Evolutionary conservation across 2,113 vertebrate genomes (phyloP), one percentile per base, ranked within the genome.

Genomic region (Daboia siamensis): DNA sequence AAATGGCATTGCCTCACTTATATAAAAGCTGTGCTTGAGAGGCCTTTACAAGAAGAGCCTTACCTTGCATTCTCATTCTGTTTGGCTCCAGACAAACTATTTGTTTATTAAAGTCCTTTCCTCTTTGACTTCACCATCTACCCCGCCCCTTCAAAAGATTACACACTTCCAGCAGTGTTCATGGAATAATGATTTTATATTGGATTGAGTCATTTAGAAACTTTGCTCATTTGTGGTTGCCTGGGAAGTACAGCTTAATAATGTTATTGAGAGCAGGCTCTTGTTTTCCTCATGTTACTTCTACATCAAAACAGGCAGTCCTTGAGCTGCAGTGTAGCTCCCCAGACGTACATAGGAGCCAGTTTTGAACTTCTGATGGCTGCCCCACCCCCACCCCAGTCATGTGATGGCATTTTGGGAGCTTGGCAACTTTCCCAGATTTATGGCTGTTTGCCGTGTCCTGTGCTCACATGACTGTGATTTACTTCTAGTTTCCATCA

Each of bases 1-100:
- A 86, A 93, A 93, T 95, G 94, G 94, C 88, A 57, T 90, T 44
- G 89, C 24, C 64, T 94, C 20, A 21, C 29, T 94, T 95, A 85
- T 54, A 94, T 93, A 74, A 44, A 90, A 91, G 91, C 94, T 39
- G 24, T 39, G n/a, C 20, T 23, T 20, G 20, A 33, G 15, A 8
- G 17, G 15, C 12, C 29, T 87, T 87, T 54, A 7, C 48, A 4
- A 54, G 13, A 54, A 54, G 13, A 54, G 2, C 3, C 2, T 54
- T 54, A 17, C 48, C 7, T 55, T 87, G 26, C n/a, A 26, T 55
- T 87, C 52, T 33, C 3, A 21, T 44, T 80, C 33, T 80, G 33
- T 80, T 44, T 80, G 33, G 74, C 74, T 80, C 74, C 33, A 44
- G 74, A 80, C 33, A 80, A 80, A 23, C 6, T 80, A 80, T 80